A percentile compares a stretch with the other conserved stretches of the same genome.
These are phyloP conservation scores for Arothron firmamentum DNA, from an alignment of 2,113 vertebrate genomes.

Conservation along the genomic window DNA sequence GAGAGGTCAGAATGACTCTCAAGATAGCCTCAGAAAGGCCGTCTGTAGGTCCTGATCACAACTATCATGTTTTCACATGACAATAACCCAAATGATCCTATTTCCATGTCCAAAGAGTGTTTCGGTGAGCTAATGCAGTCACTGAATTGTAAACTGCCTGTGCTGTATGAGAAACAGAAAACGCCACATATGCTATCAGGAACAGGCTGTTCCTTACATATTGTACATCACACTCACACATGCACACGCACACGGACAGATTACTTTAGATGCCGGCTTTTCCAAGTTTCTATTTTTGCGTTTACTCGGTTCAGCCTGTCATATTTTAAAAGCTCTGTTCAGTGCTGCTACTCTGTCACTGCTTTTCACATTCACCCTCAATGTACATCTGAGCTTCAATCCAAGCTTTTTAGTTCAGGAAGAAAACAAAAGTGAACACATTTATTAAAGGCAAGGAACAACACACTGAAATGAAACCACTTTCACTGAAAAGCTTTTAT, in stretches of 20 bases:
- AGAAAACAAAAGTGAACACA: background rate
- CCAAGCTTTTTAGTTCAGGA: slow-evolving; percentile 26
- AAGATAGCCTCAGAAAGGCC: too few relatives aligned
- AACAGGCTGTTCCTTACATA: background rate
- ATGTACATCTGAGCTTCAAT: slow-evolving; percentile 34
- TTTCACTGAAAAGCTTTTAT: slow-evolving; percentile 3
- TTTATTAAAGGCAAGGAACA: slow-evolving; percentile 32
- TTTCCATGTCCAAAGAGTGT: too few relatives aligned
- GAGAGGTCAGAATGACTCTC: too few relatives aligned
- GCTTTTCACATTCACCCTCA: slow-evolving; percentile 34
- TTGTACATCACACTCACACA: too few relatives aligned
- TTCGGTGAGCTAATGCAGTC: too few relatives aligned
- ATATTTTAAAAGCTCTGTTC: slow-evolving; percentile 23
- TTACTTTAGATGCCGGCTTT: background rate
- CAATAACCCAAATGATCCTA: too few relatives aligned
- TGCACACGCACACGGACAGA: background rate
- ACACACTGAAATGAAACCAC: slow-evolving; percentile 23
- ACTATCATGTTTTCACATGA: background rate
- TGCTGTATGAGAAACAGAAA: too few relatives aligned
- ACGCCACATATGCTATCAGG: background rate
- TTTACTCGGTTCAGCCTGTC: slow-evolving; percentile 9
- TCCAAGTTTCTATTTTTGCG: background rate
- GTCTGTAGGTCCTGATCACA: background rate
- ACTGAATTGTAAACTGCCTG: too few relatives aligned
- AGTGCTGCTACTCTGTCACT: slow-evolving; percentile 9